Evolutionary conservation across 2,113 vertebrate species (phyloP).

Genomic region (Etia nguti): DNA sequence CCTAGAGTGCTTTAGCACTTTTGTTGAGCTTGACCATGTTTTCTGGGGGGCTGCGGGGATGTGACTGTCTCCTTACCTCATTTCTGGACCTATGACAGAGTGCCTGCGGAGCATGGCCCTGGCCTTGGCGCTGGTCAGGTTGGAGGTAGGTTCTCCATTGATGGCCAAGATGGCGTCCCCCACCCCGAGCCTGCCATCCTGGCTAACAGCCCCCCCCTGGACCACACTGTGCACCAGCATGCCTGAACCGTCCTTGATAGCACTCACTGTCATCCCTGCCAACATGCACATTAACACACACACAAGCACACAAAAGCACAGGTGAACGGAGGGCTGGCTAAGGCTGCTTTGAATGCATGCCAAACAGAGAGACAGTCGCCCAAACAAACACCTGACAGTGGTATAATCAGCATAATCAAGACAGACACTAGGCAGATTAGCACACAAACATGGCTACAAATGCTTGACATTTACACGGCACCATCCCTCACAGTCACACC

Average conservation of each 20-base stretch:
- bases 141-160: constrained; percentile 85
- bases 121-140: constrained; percentile 84
- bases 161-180: constrained; percentile 90
- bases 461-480: constrained; percentile 56
- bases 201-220: constrained; percentile 88
- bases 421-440: constrained; percentile 65
- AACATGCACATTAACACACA: constrained; percentile 34
- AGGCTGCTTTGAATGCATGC: constrained; percentile 43
- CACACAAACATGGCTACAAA: constrained; percentile 50
- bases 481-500: constrained; percentile 23
- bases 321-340: constrained; percentile 55
- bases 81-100: constrained; percentile 88
- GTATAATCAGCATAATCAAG: constrained; percentile 65
- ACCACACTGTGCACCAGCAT: constrained; percentile 91
- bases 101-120: constrained; percentile 90
- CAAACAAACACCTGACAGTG: constrained; percentile 63
- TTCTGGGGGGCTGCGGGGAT: not conserved
- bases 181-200: constrained; percentile 86
- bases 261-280: constrained; percentile 93
- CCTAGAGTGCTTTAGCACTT: not conserved
- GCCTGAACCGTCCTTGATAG: constrained; percentile 89
- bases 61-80: constrained; percentile 79
- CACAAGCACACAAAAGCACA: constrained; percentile 26
- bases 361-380: constrained; percentile 54
- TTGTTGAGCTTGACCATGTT: not conserved